These are phyloP conservation scores for Macquaria australasica DNA, from an alignment of 2,113 vertebrate genomes.

Conservation along the genomic window DNA sequence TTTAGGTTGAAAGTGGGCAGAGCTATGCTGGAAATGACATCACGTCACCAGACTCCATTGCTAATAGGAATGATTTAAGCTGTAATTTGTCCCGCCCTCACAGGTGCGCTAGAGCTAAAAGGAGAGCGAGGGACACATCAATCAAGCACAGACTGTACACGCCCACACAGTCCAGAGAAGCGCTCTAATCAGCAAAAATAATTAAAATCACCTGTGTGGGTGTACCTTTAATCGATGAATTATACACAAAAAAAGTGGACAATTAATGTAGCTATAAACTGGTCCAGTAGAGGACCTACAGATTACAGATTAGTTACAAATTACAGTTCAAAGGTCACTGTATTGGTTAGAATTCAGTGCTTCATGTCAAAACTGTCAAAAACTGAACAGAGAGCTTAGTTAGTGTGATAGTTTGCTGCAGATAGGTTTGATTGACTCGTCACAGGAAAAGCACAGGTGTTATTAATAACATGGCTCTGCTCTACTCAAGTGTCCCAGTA, in stretches of 20 bases:
- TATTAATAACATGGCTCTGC: too few relatives aligned
- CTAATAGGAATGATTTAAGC: neutral
- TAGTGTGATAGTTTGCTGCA: too few relatives aligned
- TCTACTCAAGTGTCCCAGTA: neutral
- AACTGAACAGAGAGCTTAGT: too few relatives aligned
- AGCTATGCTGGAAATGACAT: neutral
- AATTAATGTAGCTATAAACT: neutral
- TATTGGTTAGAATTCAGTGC: too few relatives aligned
- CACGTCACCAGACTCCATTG: neutral
- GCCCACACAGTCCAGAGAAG: neutral
- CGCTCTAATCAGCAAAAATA: neutral
- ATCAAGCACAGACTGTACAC: neutral
- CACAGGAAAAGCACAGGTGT: too few relatives aligned
- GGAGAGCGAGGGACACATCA: neutral
- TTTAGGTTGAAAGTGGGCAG: neutral
- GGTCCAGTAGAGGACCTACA: neutral
- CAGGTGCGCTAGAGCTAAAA: neutral
- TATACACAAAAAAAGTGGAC: neutral
- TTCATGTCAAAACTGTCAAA: too few relatives aligned
- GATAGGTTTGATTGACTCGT: too few relatives aligned
- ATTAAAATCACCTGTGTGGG: neutral
- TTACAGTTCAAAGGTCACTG: too few relatives aligned
- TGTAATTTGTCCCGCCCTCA: neutral
- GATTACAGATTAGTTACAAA: too few relatives aligned
- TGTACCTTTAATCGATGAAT: neutral